Evolutionary conservation across 2,888 invertebrate species (phyloP).

Genomic region (Octodonta nipae): DNA sequence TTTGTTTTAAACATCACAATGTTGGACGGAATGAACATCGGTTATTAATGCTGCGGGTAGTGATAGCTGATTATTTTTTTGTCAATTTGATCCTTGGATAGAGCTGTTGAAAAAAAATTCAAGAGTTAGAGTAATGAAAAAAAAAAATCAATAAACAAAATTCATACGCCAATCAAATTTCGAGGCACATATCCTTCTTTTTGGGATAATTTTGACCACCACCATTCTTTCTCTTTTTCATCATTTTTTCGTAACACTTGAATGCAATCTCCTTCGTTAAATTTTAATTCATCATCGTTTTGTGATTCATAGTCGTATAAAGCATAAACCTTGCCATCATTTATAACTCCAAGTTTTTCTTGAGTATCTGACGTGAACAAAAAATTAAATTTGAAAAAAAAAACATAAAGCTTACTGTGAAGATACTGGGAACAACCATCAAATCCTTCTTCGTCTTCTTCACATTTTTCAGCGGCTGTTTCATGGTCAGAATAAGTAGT

Average conservation of each 20-base stretch:
- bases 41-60: too few species aligned
- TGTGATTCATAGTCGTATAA: constrained; percentile 89
- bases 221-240: constrained; percentile 89
- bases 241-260: constrained; percentile 87
- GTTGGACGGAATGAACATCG: too few species aligned
- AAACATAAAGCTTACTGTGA: constrained; percentile 56
- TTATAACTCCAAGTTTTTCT: constrained; percentile 91
- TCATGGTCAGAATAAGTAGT: constrained; percentile 95
- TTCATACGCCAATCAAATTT: constrained; percentile 89
- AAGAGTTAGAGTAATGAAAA: too few species aligned
- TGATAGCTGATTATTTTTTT: too few species aligned
- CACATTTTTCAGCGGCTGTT: constrained; percentile 98
- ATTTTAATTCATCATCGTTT: constrained; percentile 81
- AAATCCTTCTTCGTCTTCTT: constrained; percentile 97
- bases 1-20: too few species aligned
- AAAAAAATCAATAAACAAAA: too few species aligned
- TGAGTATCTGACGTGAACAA: constrained; percentile 80
- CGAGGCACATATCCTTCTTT: constrained; percentile 89
- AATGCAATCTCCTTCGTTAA: constrained; percentile 73
- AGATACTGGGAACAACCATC: constrained; percentile 96
- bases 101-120: too few species aligned
- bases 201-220: constrained; percentile 63
- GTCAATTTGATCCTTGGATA: too few species aligned
- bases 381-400: neutral
- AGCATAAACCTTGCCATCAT: constrained; percentile 81